These are phyloP conservation scores for Stictocephala bisonia DNA, from an alignment of 2,888 invertebrate genomes.

Conservation along the genomic window DNA sequence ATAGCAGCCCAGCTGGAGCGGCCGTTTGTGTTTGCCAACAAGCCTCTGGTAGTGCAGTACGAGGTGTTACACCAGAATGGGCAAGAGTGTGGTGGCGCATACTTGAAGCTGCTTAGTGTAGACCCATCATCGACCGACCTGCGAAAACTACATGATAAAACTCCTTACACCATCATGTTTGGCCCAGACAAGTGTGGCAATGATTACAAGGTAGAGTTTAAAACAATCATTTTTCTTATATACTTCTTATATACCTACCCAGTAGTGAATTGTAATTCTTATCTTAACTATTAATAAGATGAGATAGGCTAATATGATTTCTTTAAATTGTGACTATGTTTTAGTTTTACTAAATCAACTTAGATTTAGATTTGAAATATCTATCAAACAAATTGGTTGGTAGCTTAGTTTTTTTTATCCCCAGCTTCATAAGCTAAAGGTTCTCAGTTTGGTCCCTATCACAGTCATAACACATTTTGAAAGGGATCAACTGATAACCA, in stretches of 20 bases:
- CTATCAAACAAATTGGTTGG: no score
- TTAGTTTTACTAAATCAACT: no score
- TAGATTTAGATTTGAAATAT: no score
- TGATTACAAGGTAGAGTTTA: slow-evolving; percentile 86
- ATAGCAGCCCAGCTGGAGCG: slow-evolving; percentile 68
- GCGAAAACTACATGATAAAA: slow-evolving; percentile 91
- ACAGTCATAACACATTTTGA: no score
- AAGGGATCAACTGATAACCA: no score
- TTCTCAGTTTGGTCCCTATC: no score
- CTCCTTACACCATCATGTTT: slow-evolving; percentile 99
- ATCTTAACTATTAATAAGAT: neutral
- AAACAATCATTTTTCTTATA: neutral
- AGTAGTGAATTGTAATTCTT: no score
- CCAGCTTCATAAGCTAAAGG: no score
- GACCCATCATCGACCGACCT: slow-evolving; percentile 75
- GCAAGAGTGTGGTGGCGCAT: slow-evolving; percentile 98
- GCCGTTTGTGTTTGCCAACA: slow-evolving; percentile 68
- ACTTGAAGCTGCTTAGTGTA: slow-evolving; percentile 90
- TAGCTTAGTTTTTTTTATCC: no score
- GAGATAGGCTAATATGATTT: neutral
- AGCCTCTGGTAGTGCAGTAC: slow-evolving; percentile 85
- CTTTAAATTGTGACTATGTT: no score
- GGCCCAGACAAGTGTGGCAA: slow-evolving; percentile 99
- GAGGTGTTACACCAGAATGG: slow-evolving; percentile 95
- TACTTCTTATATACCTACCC: no score